phyloP scores from a whole-genome alignment of 2,113 vertebrate species.

The Hymenochirus boettgeri region DNA sequence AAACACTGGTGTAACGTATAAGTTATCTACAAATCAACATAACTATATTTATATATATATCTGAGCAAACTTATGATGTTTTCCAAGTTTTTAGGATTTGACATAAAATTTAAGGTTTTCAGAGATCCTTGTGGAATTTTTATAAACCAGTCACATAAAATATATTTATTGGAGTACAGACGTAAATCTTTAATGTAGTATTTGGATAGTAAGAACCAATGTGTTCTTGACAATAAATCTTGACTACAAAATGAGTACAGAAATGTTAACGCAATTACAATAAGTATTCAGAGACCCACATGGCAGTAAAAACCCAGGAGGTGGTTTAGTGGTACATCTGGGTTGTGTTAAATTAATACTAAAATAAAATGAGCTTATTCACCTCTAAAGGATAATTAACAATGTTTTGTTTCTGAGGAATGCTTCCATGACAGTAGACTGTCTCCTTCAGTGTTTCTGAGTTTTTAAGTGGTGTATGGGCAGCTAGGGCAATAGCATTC shows the following conservation, averaged over 20 bases:
- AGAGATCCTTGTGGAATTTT: conserved; percentile 15
- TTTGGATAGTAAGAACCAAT: conserved; percentile 28
- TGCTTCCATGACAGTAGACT: too few relatives aligned
- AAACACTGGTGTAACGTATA: too few relatives aligned
- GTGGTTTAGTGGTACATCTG: background rate
- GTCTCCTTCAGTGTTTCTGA: conserved; percentile 19
- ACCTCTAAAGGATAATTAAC: background rate
- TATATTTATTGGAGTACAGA: conserved; percentile 13
- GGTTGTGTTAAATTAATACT: background rate
- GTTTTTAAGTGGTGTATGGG: background rate
- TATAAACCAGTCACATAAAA: conserved; percentile 8
- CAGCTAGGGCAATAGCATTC: too few relatives aligned
- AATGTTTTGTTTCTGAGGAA: too few relatives aligned
- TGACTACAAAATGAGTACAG: conserved; percentile 10
- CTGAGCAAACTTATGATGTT: too few relatives aligned
- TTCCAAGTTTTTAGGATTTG: too few relatives aligned
- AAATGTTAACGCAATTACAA: background rate
- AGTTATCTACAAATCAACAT: too few relatives aligned
- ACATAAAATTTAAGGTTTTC: too few relatives aligned
- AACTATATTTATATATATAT: too few relatives aligned
- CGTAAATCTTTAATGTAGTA: conserved; percentile 20
- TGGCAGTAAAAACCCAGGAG: background rate
- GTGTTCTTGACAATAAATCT: conserved; percentile 13
- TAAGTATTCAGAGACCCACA: background rate
- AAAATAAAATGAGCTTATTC: background rate